phyloP scores from a whole-genome alignment of 1,140 invertebrate species.

The Heliothis subflexa region DNA sequence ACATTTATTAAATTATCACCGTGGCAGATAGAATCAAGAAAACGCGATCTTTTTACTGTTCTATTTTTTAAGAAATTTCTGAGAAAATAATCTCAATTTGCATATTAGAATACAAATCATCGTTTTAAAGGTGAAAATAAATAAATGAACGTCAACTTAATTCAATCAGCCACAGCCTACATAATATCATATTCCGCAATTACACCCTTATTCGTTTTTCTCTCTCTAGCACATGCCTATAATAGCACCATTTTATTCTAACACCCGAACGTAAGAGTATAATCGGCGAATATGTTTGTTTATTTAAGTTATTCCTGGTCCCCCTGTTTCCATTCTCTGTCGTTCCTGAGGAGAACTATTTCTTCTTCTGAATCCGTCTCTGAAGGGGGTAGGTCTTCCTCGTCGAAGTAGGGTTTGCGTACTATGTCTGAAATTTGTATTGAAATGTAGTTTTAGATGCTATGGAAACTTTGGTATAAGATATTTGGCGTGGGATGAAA shows the following conservation, averaged over 20 bases:
- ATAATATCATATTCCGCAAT: not conserved
- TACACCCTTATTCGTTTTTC: not conserved
- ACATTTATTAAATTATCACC: not conserved
- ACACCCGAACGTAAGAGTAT: not conserved
- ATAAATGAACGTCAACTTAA: not conserved
- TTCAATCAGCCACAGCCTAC: not conserved
- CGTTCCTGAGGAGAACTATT: conserved; percentile 76
- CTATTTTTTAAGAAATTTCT: too few species aligned
- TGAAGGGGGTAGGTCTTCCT: conserved; percentile 77
- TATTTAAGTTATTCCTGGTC: conserved; percentile 49
- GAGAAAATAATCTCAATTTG: too few species aligned
- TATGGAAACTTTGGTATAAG: too few species aligned
- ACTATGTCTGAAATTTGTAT: conserved; percentile 69
- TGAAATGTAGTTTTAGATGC: not conserved
- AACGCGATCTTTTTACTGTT: not conserved
- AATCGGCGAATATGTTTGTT: not conserved
- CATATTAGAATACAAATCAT: too few species aligned
- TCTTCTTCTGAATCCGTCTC: conserved; percentile 85
- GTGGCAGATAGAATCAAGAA: not conserved
- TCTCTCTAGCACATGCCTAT: not conserved
- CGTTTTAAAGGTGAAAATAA: not conserved
- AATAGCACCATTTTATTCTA: not conserved
- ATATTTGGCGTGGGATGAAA: not conserved
- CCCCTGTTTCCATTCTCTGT: conserved; percentile 67
- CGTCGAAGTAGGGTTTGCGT: conserved; percentile 81